Evolutionary conservation across 2,888 invertebrate species (phyloP).

Genomic region (Schizotus pectinicornis): DNA sequence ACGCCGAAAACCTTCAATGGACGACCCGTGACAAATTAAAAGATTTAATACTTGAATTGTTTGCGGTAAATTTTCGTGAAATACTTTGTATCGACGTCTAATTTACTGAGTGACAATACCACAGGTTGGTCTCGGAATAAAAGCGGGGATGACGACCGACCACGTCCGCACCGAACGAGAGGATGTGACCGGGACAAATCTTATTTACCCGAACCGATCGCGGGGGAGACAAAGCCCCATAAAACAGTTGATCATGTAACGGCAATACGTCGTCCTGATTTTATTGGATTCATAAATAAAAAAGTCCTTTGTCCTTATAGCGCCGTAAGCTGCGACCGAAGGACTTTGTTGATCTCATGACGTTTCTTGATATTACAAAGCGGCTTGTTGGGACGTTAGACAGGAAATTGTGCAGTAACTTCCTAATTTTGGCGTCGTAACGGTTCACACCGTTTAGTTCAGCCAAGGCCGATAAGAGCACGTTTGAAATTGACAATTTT

Average conservation of each 20-base stretch:
- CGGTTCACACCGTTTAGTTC: too few relatives aligned
- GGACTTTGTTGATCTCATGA: too few relatives aligned
- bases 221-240: constrained; percentile 41
- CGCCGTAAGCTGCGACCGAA: too few relatives aligned
- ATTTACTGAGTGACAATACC: constrained; percentile 12
- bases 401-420: too few relatives aligned
- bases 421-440: too few relatives aligned
- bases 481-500: too few relatives aligned
- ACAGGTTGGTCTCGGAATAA: constrained; percentile 11
- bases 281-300: constrained; percentile 44
- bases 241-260: constrained; percentile 48
- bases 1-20: constrained; percentile 44
- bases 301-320: neutral
- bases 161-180: constrained; percentile 44
- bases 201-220: constrained; percentile 33
- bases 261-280: constrained; percentile 40
- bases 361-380: too few relatives aligned
- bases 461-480: too few relatives aligned
- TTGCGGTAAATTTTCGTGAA: too few relatives aligned
- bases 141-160: constrained; percentile 12
- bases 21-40: constrained; percentile 55
- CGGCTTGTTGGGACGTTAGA: too few relatives aligned
- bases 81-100: neutral
- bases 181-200: constrained; percentile 44
- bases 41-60: constrained; percentile 47